Evolutionary conservation across 2,797 vertebrate species (phyloP), one percentile per base, ranked within the genome.

Genomic region (Nannoperca obscura): DNA sequence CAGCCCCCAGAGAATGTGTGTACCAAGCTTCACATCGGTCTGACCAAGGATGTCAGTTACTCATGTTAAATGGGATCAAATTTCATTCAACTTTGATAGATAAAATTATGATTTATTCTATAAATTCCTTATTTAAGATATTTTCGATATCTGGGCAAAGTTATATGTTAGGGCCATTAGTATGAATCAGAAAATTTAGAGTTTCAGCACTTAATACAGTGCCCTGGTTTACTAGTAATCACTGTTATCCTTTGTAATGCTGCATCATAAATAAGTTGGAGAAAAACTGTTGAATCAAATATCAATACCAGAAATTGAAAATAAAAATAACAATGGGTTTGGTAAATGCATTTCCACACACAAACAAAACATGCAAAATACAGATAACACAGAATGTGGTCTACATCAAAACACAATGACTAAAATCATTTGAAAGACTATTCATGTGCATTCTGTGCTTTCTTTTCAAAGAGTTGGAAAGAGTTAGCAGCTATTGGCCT

Each of bases 61-160:
- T 10, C 30, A 53, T 8, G 14, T 67, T 54, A 12, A 34, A 34
- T 34, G 70, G 17, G 11, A 13, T 34, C 12, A 53, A 5, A 65
- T 19, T 32, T 32, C 32, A 11, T 17, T 59, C 5, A 61, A 44
- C 64, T 61, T 47, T 54, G 54, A 27, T 27, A 27, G 2, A 27
- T 27, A 27, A 27, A 27, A 27, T 27, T 2, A 27, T 27, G 24
- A 27, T 27, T 27, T 27, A 27, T 57, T 68, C 20, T 15, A 42
- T 32, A 8, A 22, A 22, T 24, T 50, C 22, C 15, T 27, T 30
- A 38, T 52, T 53, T 7, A 3, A 52, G 14, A 55, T 40, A 12
- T 69, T 63, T 74, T 27, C 59, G 53, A 70, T 38, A 67, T n/a
- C 55, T 54, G 36, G 38, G 36, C 19, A 36, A 59, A 46, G 38